Evolutionary conservation across 2,797 vertebrate genomes (phyloP).

Genomic region (Discoglossus pictus): DNA sequence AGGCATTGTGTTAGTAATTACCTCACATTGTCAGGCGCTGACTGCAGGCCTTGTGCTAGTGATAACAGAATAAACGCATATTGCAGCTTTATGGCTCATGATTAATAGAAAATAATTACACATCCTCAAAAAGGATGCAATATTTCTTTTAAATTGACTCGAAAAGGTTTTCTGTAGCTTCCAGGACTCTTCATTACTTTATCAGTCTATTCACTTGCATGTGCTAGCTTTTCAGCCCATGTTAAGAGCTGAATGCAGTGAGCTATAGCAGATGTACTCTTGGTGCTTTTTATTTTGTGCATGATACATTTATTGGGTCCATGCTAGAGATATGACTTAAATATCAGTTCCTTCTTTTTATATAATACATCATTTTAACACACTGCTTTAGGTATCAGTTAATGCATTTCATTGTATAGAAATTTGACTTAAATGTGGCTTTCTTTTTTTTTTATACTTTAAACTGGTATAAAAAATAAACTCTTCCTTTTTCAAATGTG

Average conservation of each 20-base stretch:
- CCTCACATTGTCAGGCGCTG: slow-evolving; percentile 77
- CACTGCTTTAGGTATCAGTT: too few species aligned
- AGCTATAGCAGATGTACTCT: slow-evolving; percentile 68
- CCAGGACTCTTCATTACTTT: slow-evolving; percentile 83
- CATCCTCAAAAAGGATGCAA: slow-evolving; percentile 79
- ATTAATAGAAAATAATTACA: slow-evolving; percentile 86
- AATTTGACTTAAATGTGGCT: too few species aligned
- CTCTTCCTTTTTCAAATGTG: too few species aligned
- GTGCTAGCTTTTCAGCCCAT: slow-evolving; percentile 61
- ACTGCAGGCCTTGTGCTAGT: slow-evolving; percentile 78
- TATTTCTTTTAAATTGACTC: slow-evolving; percentile 84
- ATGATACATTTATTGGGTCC: slow-evolving; percentile 17
- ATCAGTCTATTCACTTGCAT: slow-evolving; percentile 72
- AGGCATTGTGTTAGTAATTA: slow-evolving; percentile 78
- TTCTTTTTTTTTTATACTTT: too few species aligned
- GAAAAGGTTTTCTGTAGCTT: slow-evolving; percentile 81
- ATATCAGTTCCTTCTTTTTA: too few species aligned
- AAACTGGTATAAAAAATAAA: too few species aligned
- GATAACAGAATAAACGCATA: slow-evolving; percentile 79
- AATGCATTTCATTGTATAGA: too few species aligned
- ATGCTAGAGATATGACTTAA: slow-evolving; percentile 25
- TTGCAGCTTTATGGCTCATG: slow-evolving; percentile 80
- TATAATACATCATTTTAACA: too few species aligned
- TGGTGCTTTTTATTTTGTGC: slow-evolving; percentile 47
- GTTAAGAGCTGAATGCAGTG: slow-evolving; percentile 61